These are phyloP conservation scores for Eupithecia tripunctaria DNA, from an alignment of 2,888 invertebrate species.

Conservation along the genomic window DNA sequence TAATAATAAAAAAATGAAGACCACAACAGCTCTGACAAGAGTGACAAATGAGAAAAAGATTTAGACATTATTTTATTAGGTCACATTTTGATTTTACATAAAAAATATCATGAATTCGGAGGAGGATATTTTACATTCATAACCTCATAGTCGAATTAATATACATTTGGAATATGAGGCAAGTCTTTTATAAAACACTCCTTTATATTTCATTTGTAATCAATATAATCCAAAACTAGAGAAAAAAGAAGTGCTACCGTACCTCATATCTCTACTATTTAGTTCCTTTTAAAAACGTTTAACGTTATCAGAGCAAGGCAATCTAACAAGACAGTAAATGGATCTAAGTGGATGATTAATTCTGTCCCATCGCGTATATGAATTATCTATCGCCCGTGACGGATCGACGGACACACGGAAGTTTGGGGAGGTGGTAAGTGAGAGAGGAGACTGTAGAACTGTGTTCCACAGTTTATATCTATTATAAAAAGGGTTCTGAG, in stretches of 20 bases:
- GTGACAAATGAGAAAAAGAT: too few species aligned
- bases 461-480: conserved; percentile 13
- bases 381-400: conserved; percentile 69
- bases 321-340: conserved; percentile 62
- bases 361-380: conserved; percentile 61
- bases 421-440: conserved; percentile 48
- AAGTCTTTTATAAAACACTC: too few species aligned
- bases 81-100: too few species aligned
- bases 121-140: too few species aligned
- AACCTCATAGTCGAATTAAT: too few species aligned
- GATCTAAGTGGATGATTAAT: conserved; percentile 62
- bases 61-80: too few species aligned
- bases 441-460: neutral
- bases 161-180: too few species aligned
- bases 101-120: too few species aligned
- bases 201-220: too few species aligned
- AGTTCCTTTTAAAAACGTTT: conserved; percentile 48
- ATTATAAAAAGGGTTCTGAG: too few species aligned
- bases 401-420: conserved; percentile 68
- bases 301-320: conserved; percentile 58
- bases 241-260: conserved; percentile 4
- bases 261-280: conserved; percentile 26
- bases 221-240: conserved; percentile 1
- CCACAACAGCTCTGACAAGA: too few species aligned
- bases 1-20: too few species aligned